phyloP scores from a whole-genome alignment of 2,888 invertebrate genomes.

The Agrochola lychnidis region DNA sequence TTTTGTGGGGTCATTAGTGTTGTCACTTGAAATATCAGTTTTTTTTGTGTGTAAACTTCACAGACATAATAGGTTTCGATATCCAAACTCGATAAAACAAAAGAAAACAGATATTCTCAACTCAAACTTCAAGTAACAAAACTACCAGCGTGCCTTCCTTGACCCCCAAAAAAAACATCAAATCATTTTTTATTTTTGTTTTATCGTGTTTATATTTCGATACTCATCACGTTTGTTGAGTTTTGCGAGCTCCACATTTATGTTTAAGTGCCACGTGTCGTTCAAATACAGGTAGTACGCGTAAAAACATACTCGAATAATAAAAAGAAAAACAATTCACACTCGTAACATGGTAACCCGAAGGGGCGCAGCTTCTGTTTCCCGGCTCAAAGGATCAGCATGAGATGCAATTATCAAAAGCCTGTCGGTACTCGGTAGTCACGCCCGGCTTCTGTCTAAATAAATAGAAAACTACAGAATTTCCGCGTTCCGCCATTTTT shows the following conservation, averaged over 20 bases:
- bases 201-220: too few species aligned
- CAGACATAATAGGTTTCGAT: too few species aligned
- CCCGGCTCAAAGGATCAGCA: conserved; percentile 58
- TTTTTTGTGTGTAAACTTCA: too few species aligned
- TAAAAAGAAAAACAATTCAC: conserved; percentile 20
- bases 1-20: too few species aligned
- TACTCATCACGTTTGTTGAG: too few species aligned
- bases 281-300: not conserved
- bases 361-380: conserved; percentile 27
- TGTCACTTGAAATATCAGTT: too few species aligned
- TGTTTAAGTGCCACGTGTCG: not conserved
- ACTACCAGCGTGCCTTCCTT: too few species aligned
- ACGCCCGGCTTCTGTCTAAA: conserved; percentile 30
- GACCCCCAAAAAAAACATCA: too few species aligned
- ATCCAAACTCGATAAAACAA: too few species aligned
- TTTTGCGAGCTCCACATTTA: not conserved
- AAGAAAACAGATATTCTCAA: too few species aligned
- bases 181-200: too few species aligned
- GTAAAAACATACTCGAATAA: conserved; percentile 4
- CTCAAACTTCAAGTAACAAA: too few species aligned
- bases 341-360: conserved; percentile 28
- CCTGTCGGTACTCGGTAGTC: conserved; percentile 29
- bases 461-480: conserved; percentile 40
- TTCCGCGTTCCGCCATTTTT: conserved; percentile 29
- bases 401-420: conserved; percentile 65